Conservation (phyloP, 2,888 invertebrate genomes). For the Pemphredon lugubris region DNA sequence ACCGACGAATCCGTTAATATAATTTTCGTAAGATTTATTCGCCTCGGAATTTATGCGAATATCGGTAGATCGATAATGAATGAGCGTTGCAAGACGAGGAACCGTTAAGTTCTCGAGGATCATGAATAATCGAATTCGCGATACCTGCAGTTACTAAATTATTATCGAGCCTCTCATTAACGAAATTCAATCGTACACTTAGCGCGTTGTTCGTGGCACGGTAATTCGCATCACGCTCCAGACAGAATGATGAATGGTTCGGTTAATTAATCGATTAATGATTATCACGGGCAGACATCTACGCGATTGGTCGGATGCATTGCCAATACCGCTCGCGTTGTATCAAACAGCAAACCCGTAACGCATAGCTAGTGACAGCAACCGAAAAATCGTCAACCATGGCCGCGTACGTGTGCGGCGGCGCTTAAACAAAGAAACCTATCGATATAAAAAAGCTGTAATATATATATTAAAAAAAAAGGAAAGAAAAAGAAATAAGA, state of each 20-base stretch:
- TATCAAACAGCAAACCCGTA: too few relatives aligned
- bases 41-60: neutral
- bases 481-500: neutral
- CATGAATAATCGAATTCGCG: neutral
- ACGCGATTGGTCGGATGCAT: too few relatives aligned
- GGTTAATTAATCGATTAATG: slow-evolving; percentile 2
- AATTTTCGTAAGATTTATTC: too few relatives aligned
- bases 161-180: slow-evolving; percentile 1
- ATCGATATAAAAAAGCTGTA: neutral
- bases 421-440: neutral
- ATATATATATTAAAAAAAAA: slow-evolving; percentile 19
- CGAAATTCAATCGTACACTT: slow-evolving; percentile 16
- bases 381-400: too few relatives aligned
- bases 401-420: too few relatives aligned
- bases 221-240: slow-evolving; percentile 3
- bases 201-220: neutral
- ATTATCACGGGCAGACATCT: too few relatives aligned
- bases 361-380: too few relatives aligned
- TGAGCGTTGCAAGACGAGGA: neutral
- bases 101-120: neutral
- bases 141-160: neutral
- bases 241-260: neutral
- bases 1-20: too few relatives aligned
- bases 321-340: too few relatives aligned
- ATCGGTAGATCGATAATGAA: slow-evolving; percentile 2